Evolutionary conservation across 2,113 vertebrate species (phyloP), one percentile per base, ranked within the genome.

Genomic region (Heterotis niloticus): DNA sequence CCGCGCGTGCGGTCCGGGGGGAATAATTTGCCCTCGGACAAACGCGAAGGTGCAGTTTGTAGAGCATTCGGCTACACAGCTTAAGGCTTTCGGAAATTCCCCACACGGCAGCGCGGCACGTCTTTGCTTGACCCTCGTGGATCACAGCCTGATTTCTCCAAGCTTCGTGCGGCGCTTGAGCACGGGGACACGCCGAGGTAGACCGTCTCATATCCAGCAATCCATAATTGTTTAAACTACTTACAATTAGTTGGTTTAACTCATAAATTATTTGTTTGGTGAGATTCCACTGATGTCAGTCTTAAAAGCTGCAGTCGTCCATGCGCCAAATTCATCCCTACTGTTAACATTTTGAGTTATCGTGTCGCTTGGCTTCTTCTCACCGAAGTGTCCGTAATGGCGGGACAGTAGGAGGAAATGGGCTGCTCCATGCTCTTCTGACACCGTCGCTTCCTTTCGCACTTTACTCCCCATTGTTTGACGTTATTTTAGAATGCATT

Each of bases 401-500:
- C 29, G 34, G 7, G 34, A 57, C 64, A 70, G 71, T 69, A 13
- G 79, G 78, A 82, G 67, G 66, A 77, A 69, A 81, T 67, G 64
- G 77, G 79, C 66, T 29, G 67, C 10, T 26, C 54, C 17, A 79
- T 54, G 26, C 80, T 74, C 82, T 75, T 69, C 67, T 64, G 60
- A 78, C 73, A 75, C 91, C 91, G 91, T 92, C 90, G 81, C 85
- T 79, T 88, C 88, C 89, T 89, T 91, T 88, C 86, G 88, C 88
- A 87, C 89, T 86, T 74, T 80, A 83, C 89, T 86, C 88, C 84
- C 83, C 90, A 90, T 90, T 89, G 90, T 93, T 93, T 90, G 92
- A 93, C 92, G 91, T 91, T 89, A 87, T 90, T 91, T 86, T 91
- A 90, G 92, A 93, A 91, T 76, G 52, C 87, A 84, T 86, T 86